phyloP scores from a whole-genome alignment of 2,888 invertebrate species.

The Penaeus monodon region DNA sequence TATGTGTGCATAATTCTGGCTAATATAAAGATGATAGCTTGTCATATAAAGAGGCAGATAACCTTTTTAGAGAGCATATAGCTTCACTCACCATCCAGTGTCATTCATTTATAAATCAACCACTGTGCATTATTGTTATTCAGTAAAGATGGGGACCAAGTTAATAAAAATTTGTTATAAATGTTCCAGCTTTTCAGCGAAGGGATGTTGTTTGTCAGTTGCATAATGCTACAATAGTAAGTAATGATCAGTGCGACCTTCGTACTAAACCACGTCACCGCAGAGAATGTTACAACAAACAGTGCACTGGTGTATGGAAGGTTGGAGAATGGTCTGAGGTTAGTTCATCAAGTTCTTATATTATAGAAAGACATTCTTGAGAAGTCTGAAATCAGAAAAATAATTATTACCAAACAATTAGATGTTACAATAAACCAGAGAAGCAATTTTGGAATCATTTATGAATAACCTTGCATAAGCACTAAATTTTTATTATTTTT shows the following conservation, averaged over 20 bases:
- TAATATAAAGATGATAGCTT: constrained; percentile 59
- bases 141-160: too few relatives aligned
- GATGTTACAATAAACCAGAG: too few relatives aligned
- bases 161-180: too few relatives aligned
- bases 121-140: too few relatives aligned
- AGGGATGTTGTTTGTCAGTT: constrained; percentile 77
- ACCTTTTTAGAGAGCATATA: too few relatives aligned
- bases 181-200: constrained; percentile 78
- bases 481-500: constrained; percentile 68
- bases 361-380: too few relatives aligned
- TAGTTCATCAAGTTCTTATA: constrained; percentile 67
- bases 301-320: constrained; percentile 91
- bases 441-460: too few relatives aligned
- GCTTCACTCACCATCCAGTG: too few relatives aligned
- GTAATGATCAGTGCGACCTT: constrained; percentile 78
- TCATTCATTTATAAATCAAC: too few relatives aligned
- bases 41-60: too few relatives aligned
- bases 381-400: too few relatives aligned
- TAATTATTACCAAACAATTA: too few relatives aligned
- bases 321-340: constrained; percentile 95
- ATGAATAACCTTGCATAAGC: neutral
- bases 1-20: constrained; percentile 47
- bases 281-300: constrained; percentile 84
- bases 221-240: constrained; percentile 73
- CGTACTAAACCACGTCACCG: constrained; percentile 81